Evolutionary conservation across 2,888 invertebrate species (phyloP), one percentile per base, ranked within the genome.

Genomic region (Protodeltote pygarga): DNA sequence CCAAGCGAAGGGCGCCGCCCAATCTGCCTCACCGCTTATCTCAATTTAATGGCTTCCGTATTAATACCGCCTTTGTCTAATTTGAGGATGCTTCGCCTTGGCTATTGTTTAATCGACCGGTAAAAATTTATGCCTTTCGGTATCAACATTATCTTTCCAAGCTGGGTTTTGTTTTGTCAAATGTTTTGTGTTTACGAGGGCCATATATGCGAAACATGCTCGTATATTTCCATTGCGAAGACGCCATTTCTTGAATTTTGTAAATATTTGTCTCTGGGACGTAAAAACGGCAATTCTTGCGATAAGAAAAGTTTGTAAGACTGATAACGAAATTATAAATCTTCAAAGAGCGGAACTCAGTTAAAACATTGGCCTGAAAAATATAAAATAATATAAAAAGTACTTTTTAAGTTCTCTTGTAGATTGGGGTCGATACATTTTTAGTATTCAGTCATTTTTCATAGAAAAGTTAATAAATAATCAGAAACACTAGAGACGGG

Each of bases 11-110:
- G 91, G 88, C 83, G 81, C 79, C 83, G 79, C 88, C 89, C 89
- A 89, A 90, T 90, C 89, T 90, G 88, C 88, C 83, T 79, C 73
- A 70, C 75, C 81, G 87, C 89, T 91, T 91, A 92, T 92, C 90
- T 89, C 89, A 87, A 90, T 90, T 90, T 91, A 91, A 91, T 92
- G 90, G 89, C 83, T 88, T 88, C 87, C 87, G 88, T 87, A 89
- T 89, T 90, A 89, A 89, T 90, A 83, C 91, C 84, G 89, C 81
- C 83, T 90, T 91, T 89, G 90, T 89, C 89, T 89, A 90, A 89
- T 90, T 91, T 85, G 77, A 80, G 83, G 80, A 79, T 83, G 73
- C 80, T 78, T 74, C 67, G 76, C 71, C 66, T 69, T 63, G 75
- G 79, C 78, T 73, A 82, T 83, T 89, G 89, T 83, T 87, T 78